Evolutionary conservation across 2,888 invertebrate genomes (phyloP), one percentile per base, ranked within the genome.

Genomic region (Cryptus viduatorius): DNA sequence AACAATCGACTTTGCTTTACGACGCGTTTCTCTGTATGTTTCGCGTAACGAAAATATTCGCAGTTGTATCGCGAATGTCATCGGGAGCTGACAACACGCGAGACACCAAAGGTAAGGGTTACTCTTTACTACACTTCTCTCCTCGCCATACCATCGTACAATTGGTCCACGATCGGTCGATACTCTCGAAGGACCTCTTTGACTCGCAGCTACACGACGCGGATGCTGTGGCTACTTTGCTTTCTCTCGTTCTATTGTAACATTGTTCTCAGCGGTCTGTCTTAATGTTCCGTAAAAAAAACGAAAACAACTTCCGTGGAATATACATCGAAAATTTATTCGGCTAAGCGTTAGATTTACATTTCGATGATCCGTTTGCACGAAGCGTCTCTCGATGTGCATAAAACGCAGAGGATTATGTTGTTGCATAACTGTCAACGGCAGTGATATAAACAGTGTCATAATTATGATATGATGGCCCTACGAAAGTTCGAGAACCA

Each of bases 101-200:
- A 79, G 68, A 29, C 69, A 76, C 75, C 61, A 72, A 72, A 44
- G 65, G 79, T 85, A 64, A 76, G 77, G 46, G 24, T 12, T 44
- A 59, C 16, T 71, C 46, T 56, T 12, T 56, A 24, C 53, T 10
- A 61, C 50, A n/a, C 64, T 71, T 71, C 42, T 65, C 76, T 65
- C 68, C 73, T 73, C 68, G 61, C 16, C 76, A 37, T 37, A 31
- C 79, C 75, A 79, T 56, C 80, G 77, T 82, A 84, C 79, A 79
- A 79, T 85, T 85, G 82, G 82, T 79, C 79, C 84, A 82, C 79
- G 79, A 85, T 85, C 82, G 84, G 84, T 85, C 84, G 84, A 85
- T 85, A 85, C 75, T 82, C 82, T 85, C 79, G 76, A 85, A 85
- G 79, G 75, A 79, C 79, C 56, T 53, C 65, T 72, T 73, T 46